These are phyloP conservation scores for Ditylenchus weischeri DNA, from an alignment of 2,888 invertebrate species.

Conservation along the genomic window DNA sequence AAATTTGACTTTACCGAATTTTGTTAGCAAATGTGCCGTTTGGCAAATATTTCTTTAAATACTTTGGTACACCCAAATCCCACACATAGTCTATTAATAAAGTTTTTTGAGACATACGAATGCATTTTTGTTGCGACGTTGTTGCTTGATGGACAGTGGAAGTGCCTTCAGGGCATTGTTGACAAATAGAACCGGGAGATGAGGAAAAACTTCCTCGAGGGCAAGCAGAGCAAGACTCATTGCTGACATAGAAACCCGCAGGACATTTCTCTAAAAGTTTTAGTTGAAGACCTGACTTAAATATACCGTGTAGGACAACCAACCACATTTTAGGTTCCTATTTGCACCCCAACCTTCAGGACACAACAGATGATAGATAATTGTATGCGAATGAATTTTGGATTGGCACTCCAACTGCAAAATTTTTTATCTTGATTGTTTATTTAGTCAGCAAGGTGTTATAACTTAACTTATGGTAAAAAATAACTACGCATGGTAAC, in stretches of 20 bases:
- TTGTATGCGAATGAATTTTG: slow-evolving; percentile 12
- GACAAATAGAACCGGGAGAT: slow-evolving; percentile 24
- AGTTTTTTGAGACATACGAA: slow-evolving; percentile 11
- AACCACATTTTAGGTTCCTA: slow-evolving; percentile 35
- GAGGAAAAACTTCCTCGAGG: slow-evolving; percentile 24
- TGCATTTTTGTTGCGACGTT: slow-evolving; percentile 15
- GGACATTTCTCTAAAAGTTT: slow-evolving; percentile 34
- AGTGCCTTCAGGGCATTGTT: slow-evolving; percentile 25
- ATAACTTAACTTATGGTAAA: no score
- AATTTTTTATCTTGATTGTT: neutral
- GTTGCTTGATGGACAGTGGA: slow-evolving; percentile 21
- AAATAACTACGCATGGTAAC: no score
- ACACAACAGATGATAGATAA: slow-evolving; percentile 32
- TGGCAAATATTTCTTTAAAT: no score
- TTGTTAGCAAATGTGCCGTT: no score
- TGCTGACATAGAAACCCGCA: slow-evolving; percentile 28
- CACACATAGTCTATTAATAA: no score
- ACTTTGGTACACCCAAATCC: no score
- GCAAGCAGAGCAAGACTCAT: slow-evolving; percentile 28
- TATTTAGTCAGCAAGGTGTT: no score
- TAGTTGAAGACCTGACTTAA: neutral
- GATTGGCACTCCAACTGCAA: slow-evolving; percentile 9
- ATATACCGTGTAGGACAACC: neutral
- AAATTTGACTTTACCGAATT: no score
- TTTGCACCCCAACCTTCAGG: slow-evolving; percentile 37